Percentiles rank a stretch among this genome's conserved stretches.
Evolutionary conservation across 2,797 vertebrate genomes (phyloP).

Genomic region (Mus spretus): DNA sequence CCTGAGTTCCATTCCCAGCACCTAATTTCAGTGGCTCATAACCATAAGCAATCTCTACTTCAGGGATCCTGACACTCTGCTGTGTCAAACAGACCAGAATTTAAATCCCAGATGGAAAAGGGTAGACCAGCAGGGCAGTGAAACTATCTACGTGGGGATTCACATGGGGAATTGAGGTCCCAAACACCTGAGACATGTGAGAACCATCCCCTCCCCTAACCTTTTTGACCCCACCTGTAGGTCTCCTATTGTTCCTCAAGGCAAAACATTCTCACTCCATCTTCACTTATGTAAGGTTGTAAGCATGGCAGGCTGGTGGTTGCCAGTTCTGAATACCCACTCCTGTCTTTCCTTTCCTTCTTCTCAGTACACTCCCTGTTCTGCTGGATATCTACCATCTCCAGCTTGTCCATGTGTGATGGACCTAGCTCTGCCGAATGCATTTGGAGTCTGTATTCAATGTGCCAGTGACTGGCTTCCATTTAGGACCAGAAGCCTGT

Average conservation of each 20-base stretch:
- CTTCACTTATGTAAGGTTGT: neutral
- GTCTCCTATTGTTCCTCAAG: neutral
- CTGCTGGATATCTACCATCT: neutral
- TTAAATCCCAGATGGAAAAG: neutral
- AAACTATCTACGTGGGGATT: rapidly evolving
- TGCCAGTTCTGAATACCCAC: neutral
- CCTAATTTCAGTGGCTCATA: neutral
- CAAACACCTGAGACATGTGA: neutral
- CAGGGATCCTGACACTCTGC: neutral
- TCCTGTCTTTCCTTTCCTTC: neutral
- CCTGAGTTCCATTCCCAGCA: neutral
- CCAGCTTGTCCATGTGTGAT: neutral
- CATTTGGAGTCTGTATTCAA: neutral
- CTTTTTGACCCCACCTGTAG: rapidly evolving
- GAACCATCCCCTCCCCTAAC: neutral
- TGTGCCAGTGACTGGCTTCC: neutral
- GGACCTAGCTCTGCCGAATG: neutral
- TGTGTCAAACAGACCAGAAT: neutral
- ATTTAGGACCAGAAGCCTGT: neutral
- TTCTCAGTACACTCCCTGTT: neutral
- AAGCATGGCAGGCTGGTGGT: neutral
- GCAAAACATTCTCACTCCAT: neutral
- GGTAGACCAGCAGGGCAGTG: neutral
- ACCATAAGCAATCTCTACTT: neutral
- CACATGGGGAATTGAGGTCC: no score